Conservation (phyloP, 2,797 vertebrate species). For the Sandelia bainsii region DNA sequence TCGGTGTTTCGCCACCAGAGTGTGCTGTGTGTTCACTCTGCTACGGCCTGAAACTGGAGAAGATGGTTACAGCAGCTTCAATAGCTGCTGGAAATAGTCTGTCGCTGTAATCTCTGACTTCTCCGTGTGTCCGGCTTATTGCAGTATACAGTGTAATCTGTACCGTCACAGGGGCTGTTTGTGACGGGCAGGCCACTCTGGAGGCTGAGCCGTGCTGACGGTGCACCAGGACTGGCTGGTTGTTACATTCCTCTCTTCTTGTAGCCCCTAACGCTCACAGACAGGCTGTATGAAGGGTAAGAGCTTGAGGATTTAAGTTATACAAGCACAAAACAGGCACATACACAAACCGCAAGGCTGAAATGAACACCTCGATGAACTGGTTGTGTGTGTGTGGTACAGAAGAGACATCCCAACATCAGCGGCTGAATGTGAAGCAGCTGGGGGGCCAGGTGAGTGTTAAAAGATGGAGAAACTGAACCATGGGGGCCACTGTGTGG, state of each 20-base stretch:
- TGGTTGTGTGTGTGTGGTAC: conserved; percentile 6
- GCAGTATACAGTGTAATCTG: conserved; percentile 47
- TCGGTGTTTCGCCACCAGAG: conserved; percentile 60
- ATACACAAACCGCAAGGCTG: conserved; percentile 7
- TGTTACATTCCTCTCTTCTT: conserved; percentile 50
- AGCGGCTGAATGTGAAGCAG: conserved; percentile 23
- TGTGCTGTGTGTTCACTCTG: conserved; percentile 38
- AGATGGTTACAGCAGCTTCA: conserved; percentile 1
- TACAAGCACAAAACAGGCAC: conserved; percentile 30
- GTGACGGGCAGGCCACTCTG: conserved; percentile 40
- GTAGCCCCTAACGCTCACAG: conserved; percentile 35
- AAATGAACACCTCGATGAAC: conserved; percentile 25
- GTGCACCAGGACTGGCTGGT: conserved; percentile 43
- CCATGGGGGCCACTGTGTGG: conserved; percentile 31
- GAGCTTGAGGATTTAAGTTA: conserved; percentile 26
- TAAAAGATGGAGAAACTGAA: conserved; percentile 23
- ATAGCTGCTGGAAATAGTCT: conserved; percentile 33
- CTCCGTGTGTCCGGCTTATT: conserved; percentile 44
- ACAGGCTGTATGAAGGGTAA: conserved; percentile 25
- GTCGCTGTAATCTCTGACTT: conserved; percentile 49
- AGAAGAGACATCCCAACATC: conserved; percentile 17
- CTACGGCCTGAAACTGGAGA: conserved; percentile 7
- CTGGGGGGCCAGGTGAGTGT: conserved; percentile 18
- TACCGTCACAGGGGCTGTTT: conserved; percentile 17
- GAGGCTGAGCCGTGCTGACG: conserved; percentile 60